Conservation (phyloP, 2,797 vertebrate genomes). For the Danio aesculapii region DNA sequence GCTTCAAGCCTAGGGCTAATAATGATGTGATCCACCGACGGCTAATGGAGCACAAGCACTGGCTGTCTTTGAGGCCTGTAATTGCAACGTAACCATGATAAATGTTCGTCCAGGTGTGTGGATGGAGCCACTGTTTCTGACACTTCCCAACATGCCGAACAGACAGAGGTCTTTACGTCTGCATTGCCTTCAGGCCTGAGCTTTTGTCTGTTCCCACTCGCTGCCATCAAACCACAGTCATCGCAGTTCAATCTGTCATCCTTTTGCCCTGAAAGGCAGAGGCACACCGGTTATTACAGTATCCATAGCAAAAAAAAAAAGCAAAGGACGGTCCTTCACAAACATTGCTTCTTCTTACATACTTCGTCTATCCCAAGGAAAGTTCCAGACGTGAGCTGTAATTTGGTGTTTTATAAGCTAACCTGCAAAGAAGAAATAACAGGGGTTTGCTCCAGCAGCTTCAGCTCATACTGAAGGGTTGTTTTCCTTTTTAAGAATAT, state of each 20-base stretch:
- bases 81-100: conserved; percentile 72
- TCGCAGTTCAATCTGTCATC: conserved; percentile 52
- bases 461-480: background rate
- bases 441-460: conserved; percentile 8
- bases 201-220: conserved; percentile 61
- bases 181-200: conserved; percentile 41
- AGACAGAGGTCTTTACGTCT: conserved; percentile 48
- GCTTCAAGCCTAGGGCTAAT: conserved; percentile 34
- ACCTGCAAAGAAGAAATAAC: conserved; percentile 1
- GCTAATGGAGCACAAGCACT: conserved; percentile 35
- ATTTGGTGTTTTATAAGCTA: conserved; percentile 48
- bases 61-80: conserved; percentile 66
- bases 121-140: conserved; percentile 52
- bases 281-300: conserved; percentile 55
- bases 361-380: conserved; percentile 36
- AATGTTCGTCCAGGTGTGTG: conserved; percentile 73
- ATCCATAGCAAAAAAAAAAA: conserved; percentile 48
- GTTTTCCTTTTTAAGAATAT: background rate
- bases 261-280: conserved; percentile 40
- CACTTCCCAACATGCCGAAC: conserved; percentile 64
- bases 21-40: conserved; percentile 46
- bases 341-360: conserved; percentile 43
- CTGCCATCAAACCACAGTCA: conserved; percentile 52
- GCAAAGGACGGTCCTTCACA: conserved; percentile 34
- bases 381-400: conserved; percentile 50